Conservation (phyloP, 2,797 vertebrate species). For the Prionace glauca region DNA sequence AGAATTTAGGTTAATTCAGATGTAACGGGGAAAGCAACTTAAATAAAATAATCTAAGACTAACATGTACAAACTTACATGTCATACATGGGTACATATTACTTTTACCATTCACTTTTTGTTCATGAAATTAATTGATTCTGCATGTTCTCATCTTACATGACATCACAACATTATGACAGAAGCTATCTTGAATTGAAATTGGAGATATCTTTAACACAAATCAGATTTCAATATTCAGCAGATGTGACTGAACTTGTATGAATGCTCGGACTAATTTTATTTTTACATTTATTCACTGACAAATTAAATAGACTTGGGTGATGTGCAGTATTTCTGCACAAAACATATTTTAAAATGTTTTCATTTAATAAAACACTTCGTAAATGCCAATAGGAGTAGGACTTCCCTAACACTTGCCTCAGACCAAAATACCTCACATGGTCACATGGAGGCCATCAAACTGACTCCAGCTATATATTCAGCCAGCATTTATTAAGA, state of each 20-base stretch:
- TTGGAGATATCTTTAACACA: background rate
- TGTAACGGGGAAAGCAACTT: background rate
- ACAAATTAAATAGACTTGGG: background rate
- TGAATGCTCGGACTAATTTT: background rate
- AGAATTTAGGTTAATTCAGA: background rate
- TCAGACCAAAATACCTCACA: background rate
- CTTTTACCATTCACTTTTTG: background rate
- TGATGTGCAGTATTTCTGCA: background rate
- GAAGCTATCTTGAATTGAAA: background rate
- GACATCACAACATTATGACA: background rate
- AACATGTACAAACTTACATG: background rate
- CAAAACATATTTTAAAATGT: background rate
- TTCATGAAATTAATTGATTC: background rate
- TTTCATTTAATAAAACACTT: background rate
- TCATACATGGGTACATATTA: background rate
- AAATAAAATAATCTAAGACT: background rate
- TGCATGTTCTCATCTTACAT: background rate
- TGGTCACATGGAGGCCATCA: background rate
- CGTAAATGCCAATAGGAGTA: background rate
- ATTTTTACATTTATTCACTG: background rate
- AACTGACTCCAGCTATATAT: background rate
- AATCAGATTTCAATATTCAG: background rate
- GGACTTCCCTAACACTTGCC: background rate
- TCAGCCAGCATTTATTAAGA: constrained; percentile 4
- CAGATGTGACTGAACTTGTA: background rate